phyloP scores from a whole-genome alignment of 2,797 vertebrate genomes.

The Champsocephalus esox region DNA sequence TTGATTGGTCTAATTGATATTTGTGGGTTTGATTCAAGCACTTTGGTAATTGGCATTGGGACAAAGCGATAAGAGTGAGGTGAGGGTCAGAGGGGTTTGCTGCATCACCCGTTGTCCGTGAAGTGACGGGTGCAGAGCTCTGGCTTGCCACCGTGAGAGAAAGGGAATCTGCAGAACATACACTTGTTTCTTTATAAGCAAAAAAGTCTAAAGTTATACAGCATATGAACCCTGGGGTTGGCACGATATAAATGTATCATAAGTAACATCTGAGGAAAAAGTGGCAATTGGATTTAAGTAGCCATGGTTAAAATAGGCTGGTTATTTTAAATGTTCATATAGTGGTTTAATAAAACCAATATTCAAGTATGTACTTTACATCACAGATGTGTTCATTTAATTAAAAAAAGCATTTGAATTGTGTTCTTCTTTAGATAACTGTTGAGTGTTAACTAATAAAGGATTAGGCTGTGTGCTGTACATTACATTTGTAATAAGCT shows the following conservation, averaged over 20 bases:
- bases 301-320: not conserved
- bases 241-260: slow-evolving; percentile 57
- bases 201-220: slow-evolving; percentile 23
- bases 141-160: slow-evolving; percentile 25
- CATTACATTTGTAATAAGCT: slow-evolving; percentile 1
- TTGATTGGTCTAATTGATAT: not conserved
- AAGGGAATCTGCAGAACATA: slow-evolving; percentile 44
- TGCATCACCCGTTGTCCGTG: slow-evolving; percentile 53
- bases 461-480: not conserved
- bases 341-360: slow-evolving; percentile 2
- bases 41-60: slow-evolving; percentile 63
- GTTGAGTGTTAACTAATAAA: not conserved
- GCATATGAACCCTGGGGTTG: slow-evolving; percentile 61
- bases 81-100: slow-evolving; percentile 29
- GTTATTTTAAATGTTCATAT: not conserved
- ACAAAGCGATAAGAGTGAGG: slow-evolving; percentile 62
- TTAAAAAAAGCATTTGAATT: no score
- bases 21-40: not conserved
- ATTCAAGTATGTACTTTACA: not conserved
- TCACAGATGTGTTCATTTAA: not conserved
- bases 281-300: slow-evolving; percentile 9
- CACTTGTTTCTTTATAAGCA: slow-evolving; percentile 28
- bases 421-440: not conserved
- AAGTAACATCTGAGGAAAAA: not conserved
- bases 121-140: slow-evolving; percentile 44